Evolutionary conservation across 2,888 invertebrate genomes (phyloP), one percentile per base, ranked within the genome.

Genomic region (Chalcosyrphus nemorum): DNA sequence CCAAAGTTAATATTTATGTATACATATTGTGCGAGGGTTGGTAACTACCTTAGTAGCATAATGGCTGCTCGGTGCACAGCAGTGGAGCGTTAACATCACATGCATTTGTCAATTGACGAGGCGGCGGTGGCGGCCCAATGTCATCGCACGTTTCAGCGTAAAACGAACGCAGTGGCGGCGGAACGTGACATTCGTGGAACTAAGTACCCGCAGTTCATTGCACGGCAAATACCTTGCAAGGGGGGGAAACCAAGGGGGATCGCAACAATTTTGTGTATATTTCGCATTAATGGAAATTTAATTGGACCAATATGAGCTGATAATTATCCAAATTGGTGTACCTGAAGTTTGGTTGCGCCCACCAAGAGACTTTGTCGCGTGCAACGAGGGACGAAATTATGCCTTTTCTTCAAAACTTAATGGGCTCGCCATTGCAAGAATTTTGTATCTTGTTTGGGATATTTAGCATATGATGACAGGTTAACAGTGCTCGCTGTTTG

Each of bases 291-390:
- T 82, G 80, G 84, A 56, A 76, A 89, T 87, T 88, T 89, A 89
- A 89, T 89, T 89, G 89, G 88, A 86, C 88, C 89, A 88, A 87
- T 89, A 89, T 89, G 89, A 89, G 88, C 89, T 88, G 89, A 87
- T 89, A 89, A 89, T 89, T 89, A 89, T 88, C 85, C 86, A 86
- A 87, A 88, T 87, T 88, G 77, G 87, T 61, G 43, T 43, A 38
- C 15, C 21, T 66, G 54, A 41, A 57, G 68, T 68, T 70, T 9
- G 43, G 63, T 35, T 75, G 50, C 41, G 27, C 56, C 41, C 56
- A 50, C 32, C n/a, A n/a, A n/a, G 27, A 47, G 15, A 61, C 29
- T 21, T 38, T 68, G 54, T 72, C 38, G 65, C 59, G 24, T 57
- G 65, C 59, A 19, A 52, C 17, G 2, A 11, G 41, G 13, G 15